Evolutionary conservation across 1,140 invertebrate species (phyloP).

Genomic region (Solenopsis invicta): DNA sequence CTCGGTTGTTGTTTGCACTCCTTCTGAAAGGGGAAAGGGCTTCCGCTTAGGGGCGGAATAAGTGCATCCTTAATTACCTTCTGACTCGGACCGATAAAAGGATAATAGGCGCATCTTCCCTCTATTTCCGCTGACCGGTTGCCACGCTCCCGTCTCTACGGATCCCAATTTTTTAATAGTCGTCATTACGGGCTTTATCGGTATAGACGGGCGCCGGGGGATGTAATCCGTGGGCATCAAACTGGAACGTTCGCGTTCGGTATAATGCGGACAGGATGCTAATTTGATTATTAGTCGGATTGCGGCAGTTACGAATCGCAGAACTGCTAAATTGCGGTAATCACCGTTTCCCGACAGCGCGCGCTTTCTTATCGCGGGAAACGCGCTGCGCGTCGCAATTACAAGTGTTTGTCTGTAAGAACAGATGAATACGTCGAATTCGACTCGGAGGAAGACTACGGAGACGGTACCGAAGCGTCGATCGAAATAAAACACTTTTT

Average conservation of each 20-base stretch:
- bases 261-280: conserved; percentile 57
- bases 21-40: conserved; percentile 61
- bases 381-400: conserved; percentile 17
- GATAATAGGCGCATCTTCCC: conserved; percentile 66
- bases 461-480: background rate
- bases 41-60: conserved; percentile 70
- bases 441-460: background rate
- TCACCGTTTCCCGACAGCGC: conserved; percentile 54
- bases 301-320: conserved; percentile 59
- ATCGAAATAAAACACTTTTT: conserved; percentile 12
- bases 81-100: conserved; percentile 66
- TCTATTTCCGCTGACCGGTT: conserved; percentile 59
- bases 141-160: conserved; percentile 56
- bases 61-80: conserved; percentile 72
- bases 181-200: conserved; percentile 53
- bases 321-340: conserved; percentile 51
- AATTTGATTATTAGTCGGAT: conserved; percentile 64
- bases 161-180: conserved; percentile 60
- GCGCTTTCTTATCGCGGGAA: conserved; percentile 58
- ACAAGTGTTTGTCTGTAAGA: conserved; percentile 28
- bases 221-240: conserved; percentile 62
- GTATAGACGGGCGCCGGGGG: conserved; percentile 30
- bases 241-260: conserved; percentile 53
- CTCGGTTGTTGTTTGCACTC: conserved; percentile 63
- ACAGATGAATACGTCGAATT: background rate